Evolutionary conservation across 1,140 invertebrate species (phyloP).

Genomic region (Zaprionus vittiger): DNA sequence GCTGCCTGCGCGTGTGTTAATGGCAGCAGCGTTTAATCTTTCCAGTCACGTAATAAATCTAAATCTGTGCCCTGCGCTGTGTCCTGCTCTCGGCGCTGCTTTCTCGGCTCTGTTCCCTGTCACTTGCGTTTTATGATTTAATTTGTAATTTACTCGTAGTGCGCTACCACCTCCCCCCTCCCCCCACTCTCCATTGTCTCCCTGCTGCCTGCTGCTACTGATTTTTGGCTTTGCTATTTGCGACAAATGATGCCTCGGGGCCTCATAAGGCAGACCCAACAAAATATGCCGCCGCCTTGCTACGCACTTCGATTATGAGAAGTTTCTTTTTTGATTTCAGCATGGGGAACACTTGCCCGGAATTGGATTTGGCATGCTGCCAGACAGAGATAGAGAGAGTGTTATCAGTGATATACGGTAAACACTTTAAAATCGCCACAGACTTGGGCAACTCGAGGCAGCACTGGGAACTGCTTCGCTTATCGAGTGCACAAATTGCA

Average conservation of each 20-base stretch:
- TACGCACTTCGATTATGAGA: constrained; percentile 70
- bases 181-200: not conserved
- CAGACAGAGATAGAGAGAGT: not conserved
- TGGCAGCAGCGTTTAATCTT: constrained; percentile 79
- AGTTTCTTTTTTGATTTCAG: constrained; percentile 39
- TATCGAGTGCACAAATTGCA: constrained; percentile 65
- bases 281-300: constrained; percentile 53
- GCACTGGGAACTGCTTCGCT: constrained; percentile 59
- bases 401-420: too few relatives aligned
- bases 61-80: constrained; percentile 76
- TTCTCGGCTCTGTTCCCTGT: constrained; percentile 76
- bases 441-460: constrained; percentile 14
- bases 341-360: constrained; percentile 50
- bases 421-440: constrained; percentile 1
- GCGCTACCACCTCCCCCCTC: constrained; percentile 17
- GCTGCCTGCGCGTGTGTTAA: constrained; percentile 70
- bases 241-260: constrained; percentile 72
- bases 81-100: too few relatives aligned
- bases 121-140: constrained; percentile 83
- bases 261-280: constrained; percentile 27
- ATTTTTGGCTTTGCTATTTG: constrained; percentile 69
- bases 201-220: constrained; percentile 1
- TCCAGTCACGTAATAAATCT: constrained; percentile 83
- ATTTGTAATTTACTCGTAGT: constrained; percentile 81
- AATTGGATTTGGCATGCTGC: not conserved